Evolutionary conservation across 1,140 invertebrate species (phyloP).

Genomic region (Agrypnia vestita): DNA sequence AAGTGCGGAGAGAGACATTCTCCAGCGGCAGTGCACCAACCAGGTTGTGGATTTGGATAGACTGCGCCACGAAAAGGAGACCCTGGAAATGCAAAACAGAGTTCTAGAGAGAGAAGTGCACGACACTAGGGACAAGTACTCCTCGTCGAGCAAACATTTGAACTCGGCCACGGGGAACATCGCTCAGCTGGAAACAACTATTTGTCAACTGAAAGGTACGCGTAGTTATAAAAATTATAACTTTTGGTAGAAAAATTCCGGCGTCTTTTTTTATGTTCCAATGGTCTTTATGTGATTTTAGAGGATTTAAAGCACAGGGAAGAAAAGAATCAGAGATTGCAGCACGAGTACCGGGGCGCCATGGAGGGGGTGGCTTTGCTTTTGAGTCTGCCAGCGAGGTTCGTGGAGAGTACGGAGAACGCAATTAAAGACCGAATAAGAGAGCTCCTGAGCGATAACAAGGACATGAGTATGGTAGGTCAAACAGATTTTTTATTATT

Average conservation of each 20-base stretch:
- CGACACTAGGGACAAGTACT: slow-evolving; percentile 79
- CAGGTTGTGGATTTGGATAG: slow-evolving; percentile 80
- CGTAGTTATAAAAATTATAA: neutral
- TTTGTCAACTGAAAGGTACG: slow-evolving; percentile 80
- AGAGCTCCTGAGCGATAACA: slow-evolving; percentile 83
- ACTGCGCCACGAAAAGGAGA: slow-evolving; percentile 81
- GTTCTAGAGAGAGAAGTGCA: slow-evolving; percentile 78
- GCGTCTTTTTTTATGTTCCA: neutral
- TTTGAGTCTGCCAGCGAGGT: slow-evolving; percentile 78
- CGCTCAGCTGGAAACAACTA: slow-evolving; percentile 78
- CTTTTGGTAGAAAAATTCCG: neutral
- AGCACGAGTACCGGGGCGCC: slow-evolving; percentile 78
- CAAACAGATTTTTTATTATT: neutral
- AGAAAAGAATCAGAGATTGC: slow-evolving; percentile 78
- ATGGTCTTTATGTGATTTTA: slow-evolving; percentile 64
- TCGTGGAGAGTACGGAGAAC: slow-evolving; percentile 83
- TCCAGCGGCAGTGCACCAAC: slow-evolving; percentile 78
- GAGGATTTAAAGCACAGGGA: slow-evolving; percentile 81
- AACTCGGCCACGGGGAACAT: slow-evolving; percentile 79
- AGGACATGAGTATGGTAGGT: slow-evolving; percentile 81
- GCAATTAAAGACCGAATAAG: slow-evolving; percentile 84
- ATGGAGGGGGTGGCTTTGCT: slow-evolving; percentile 80
- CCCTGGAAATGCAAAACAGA: slow-evolving; percentile 77
- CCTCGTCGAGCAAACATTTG: slow-evolving; percentile 76
- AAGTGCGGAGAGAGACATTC: slow-evolving; percentile 78